These are phyloP conservation scores for Alcis repandata DNA, from an alignment of 2,888 invertebrate genomes.

Conservation along the genomic window DNA sequence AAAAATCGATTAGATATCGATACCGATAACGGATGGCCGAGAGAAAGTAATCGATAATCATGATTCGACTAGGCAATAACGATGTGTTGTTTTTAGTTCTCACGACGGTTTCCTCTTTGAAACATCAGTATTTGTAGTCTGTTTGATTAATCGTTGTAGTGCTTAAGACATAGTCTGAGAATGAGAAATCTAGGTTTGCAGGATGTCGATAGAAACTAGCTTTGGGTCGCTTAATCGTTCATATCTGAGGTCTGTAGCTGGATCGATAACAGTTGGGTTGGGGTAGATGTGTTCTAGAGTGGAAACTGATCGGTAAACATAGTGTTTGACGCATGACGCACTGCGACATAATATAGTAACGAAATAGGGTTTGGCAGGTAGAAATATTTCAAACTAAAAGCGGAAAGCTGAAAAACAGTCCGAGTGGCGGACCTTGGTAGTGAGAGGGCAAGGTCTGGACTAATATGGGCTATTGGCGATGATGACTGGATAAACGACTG, in stretches of 20 bases:
- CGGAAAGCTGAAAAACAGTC: too few species aligned
- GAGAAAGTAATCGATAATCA: conserved; percentile 69
- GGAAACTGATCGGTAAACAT: neutral
- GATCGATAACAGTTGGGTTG: neutral
- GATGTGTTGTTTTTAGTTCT: conserved; percentile 42
- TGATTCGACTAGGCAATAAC: conserved; percentile 36
- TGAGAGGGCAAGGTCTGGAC: too few species aligned
- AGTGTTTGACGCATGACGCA: neutral
- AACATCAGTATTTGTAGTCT: conserved; percentile 22
- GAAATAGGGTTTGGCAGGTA: too few species aligned
- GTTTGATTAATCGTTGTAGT: neutral
- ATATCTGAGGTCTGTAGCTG: neutral
- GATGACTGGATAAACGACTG: too few species aligned
- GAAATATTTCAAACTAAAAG: too few species aligned
- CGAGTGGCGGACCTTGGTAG: too few species aligned
- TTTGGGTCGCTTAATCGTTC: neutral
- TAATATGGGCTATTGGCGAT: too few species aligned
- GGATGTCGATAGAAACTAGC: neutral
- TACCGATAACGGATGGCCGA: conserved; percentile 53
- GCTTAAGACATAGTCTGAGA: neutral
- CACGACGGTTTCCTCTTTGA: conserved; percentile 35
- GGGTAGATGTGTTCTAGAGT: neutral
- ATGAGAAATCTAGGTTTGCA: neutral
- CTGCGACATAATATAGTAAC: neutral
- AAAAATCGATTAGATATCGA: conserved; percentile 54